Percentiles rank a stretch among this genome's conserved stretches.
Conservation (phyloP, 2,113 vertebrate genomes). For the Malurus alboscapulatus region DNA sequence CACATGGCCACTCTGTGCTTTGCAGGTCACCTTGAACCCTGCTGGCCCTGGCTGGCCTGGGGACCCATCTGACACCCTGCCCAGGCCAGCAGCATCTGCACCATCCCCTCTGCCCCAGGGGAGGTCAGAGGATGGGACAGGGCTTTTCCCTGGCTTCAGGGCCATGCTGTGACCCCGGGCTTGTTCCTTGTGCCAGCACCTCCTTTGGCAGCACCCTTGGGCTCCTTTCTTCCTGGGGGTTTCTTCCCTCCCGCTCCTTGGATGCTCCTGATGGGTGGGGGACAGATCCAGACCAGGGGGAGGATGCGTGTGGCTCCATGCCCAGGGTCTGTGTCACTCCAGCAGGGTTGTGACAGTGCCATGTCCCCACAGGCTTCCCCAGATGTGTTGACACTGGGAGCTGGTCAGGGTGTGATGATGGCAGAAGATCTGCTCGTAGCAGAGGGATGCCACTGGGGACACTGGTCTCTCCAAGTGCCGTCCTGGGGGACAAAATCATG, state of each 20-base stretch:
- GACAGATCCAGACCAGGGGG: not conserved
- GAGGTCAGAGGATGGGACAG: not conserved
- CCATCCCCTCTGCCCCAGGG: not conserved
- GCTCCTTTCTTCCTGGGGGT: not conserved
- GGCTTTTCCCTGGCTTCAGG: not conserved
- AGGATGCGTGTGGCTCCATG: not conserved
- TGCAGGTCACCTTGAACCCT: not conserved
- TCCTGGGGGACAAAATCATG: not conserved
- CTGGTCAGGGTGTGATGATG: rapidly evolving
- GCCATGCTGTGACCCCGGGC: not conserved
- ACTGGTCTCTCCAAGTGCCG: rapidly evolving
- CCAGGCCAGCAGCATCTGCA: not conserved
- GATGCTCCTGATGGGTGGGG: not conserved
- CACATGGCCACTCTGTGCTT: not conserved
- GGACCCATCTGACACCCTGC: not conserved
- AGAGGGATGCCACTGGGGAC: not conserved
- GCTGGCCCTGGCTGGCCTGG: rapidly evolving
- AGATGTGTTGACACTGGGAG: not conserved
- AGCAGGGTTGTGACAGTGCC: rapidly evolving
- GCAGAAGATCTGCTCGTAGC: not conserved
- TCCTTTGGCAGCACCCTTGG: not conserved
- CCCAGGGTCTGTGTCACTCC: not conserved
- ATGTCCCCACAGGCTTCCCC: not conserved
- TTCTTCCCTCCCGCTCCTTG: not conserved
- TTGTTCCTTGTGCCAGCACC: not conserved